Evolutionary conservation across 2,888 invertebrate genomes (phyloP).

Genomic region (Hydraecia micacea): DNA sequence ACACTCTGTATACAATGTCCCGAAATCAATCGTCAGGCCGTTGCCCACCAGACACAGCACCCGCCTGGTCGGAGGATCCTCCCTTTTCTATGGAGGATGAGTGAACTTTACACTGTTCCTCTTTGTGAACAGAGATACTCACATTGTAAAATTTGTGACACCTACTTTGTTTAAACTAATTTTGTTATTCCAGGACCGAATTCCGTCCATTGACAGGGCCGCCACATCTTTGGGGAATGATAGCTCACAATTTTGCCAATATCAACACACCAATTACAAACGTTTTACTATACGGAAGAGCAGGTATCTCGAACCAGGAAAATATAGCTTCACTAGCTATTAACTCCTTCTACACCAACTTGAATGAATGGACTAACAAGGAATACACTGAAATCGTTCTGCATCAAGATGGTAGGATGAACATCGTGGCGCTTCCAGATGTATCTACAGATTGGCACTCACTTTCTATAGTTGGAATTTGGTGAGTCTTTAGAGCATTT

Average conservation of each 20-base stretch:
- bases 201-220: slow-evolving; percentile 78
- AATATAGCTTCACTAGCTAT: slow-evolving; percentile 77
- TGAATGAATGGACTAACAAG: slow-evolving; percentile 82
- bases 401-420: slow-evolving; percentile 78
- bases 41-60: not conserved
- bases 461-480: slow-evolving; percentile 82
- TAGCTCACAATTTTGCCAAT: slow-evolving; percentile 80
- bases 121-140: not conserved
- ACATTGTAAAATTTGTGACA: not conserved
- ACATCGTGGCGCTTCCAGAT: slow-evolving; percentile 82
- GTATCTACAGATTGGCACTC: slow-evolving; percentile 80
- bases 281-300: slow-evolving; percentile 75
- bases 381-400: slow-evolving; percentile 76
- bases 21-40: no score
- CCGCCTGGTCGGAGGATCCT: not conserved
- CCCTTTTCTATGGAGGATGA: not conserved
- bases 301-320: slow-evolving; percentile 74
- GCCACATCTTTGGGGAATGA: slow-evolving; percentile 81
- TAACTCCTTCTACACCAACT: slow-evolving; percentile 72
- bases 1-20: no score
- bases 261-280: slow-evolving; percentile 75
- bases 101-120: no score
- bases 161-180: not conserved
- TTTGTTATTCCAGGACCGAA: slow-evolving; percentile 65
- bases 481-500: slow-evolving; percentile 74